phyloP scores from a whole-genome alignment of 2,113 vertebrate genomes.

The Ameiurus melas region DNA sequence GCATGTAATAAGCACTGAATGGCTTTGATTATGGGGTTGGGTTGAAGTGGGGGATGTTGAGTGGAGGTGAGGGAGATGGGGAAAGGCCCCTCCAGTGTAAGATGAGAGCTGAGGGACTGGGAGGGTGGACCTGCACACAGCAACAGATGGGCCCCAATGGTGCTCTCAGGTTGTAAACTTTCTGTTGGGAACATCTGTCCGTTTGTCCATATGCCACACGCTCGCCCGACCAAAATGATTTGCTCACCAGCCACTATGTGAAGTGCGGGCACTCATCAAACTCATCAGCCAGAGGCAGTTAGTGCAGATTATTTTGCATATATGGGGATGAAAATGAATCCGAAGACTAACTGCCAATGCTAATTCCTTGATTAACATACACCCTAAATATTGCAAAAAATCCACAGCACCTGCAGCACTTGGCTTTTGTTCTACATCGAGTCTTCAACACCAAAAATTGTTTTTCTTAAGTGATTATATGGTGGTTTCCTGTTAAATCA shows the following conservation, averaged over 20 bases:
- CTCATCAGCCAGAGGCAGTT: not conserved
- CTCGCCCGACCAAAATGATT: constrained; percentile 36
- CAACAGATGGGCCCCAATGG: constrained; percentile 75
- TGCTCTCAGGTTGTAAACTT: constrained; percentile 76
- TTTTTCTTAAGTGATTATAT: not conserved
- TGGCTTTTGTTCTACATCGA: not conserved
- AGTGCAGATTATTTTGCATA: not conserved
- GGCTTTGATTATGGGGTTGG: constrained; percentile 43
- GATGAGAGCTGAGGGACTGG: constrained; percentile 59
- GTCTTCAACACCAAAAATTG: not conserved
- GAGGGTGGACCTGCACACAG: constrained; percentile 65
- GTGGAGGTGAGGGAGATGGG: constrained; percentile 61
- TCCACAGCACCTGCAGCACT: not conserved
- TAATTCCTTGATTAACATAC: constrained; percentile 21
- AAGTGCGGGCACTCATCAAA: constrained; percentile 26
- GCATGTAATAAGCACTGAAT: constrained; percentile 46
- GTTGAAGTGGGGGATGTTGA: constrained; percentile 39
- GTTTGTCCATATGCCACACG: constrained; percentile 74
- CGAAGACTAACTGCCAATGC: not conserved
- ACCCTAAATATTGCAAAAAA: constrained; percentile 13
- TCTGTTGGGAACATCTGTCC: constrained; percentile 77
- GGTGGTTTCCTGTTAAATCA: constrained; percentile 54
- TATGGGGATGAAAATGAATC: constrained; percentile 1
- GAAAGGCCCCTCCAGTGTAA: constrained; percentile 51
- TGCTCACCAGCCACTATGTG: not conserved